Conservation (phyloP, 1,140 invertebrate species). For the Heliothis subflexa region DNA sequence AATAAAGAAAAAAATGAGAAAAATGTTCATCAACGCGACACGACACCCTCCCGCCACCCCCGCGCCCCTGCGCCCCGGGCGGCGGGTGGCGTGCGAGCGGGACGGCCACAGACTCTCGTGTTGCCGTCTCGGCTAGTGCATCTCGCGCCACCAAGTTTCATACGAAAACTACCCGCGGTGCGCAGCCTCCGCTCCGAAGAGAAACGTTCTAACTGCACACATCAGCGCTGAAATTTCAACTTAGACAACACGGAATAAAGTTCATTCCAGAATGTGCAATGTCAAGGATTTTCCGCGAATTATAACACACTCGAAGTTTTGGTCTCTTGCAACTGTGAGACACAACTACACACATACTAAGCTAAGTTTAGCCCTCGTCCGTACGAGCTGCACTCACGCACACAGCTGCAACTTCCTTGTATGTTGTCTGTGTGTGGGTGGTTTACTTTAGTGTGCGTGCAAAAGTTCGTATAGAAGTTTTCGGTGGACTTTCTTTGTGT, state of each 20-base stretch:
- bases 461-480: constrained; percentile 85
- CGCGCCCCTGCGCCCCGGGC: constrained; percentile 70
- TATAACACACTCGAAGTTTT: constrained; percentile 69
- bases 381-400: constrained; percentile 75
- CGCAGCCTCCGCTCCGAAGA: constrained; percentile 61
- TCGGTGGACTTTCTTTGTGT: constrained; percentile 85
- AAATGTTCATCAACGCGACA: constrained; percentile 86
- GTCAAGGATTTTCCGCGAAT: constrained; percentile 37
- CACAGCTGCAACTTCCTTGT: constrained; percentile 72
- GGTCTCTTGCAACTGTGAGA: constrained; percentile 80
- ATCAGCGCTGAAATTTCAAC: constrained; percentile 44
- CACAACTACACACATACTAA: constrained; percentile 64
- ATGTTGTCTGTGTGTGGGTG: constrained; percentile 59
- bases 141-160: constrained; percentile 81
- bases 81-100: constrained; percentile 73
- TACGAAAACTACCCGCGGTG: constrained; percentile 85
- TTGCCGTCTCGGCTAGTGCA: constrained; percentile 69
- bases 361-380: constrained; percentile 82
- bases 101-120: constrained; percentile 62
- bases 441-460: constrained; percentile 61
- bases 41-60: constrained; percentile 64
- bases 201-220: constrained; percentile 57
- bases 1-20: constrained; percentile 85
- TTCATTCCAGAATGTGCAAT: constrained; percentile 46
- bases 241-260: constrained; percentile 49